phyloP scores from a whole-genome alignment of 2,797 vertebrate species.

The Gambusia yucatana region DNA sequence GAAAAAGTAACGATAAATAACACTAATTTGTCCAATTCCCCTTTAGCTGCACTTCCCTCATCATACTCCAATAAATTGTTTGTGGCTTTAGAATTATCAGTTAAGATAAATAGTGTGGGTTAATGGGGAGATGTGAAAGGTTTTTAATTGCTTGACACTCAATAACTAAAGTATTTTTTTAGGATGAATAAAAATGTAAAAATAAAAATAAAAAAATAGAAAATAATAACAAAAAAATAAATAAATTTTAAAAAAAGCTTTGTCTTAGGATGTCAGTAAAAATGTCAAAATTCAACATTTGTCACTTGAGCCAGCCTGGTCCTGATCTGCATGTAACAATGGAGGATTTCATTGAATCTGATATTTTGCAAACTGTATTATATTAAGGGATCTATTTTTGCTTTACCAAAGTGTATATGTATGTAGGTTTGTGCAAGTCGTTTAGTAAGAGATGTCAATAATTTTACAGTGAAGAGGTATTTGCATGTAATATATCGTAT shows the following conservation, averaged over 20 bases:
- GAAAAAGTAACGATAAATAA: constrained; percentile 5
- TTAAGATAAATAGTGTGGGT: constrained; percentile 27
- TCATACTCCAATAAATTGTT: constrained; percentile 14
- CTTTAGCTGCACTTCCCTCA: not conserved
- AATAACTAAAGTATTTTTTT: constrained; percentile 31
- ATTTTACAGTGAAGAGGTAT: constrained; percentile 82
- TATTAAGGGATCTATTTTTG: constrained; percentile 85
- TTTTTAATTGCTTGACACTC: constrained; percentile 35
- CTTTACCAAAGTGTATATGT: constrained; percentile 82
- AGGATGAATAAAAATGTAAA: constrained; percentile 16
- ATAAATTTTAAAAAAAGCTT: constrained; percentile 9
- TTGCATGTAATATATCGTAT: constrained; percentile 93
- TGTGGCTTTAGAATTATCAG: constrained; percentile 18
- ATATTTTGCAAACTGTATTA: constrained; percentile 48
- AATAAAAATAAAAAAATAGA: not conserved
- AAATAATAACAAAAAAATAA: too few species aligned
- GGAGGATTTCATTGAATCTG: constrained; percentile 68
- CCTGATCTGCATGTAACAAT: constrained; percentile 73
- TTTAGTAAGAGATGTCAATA: constrained; percentile 85
- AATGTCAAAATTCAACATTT: constrained; percentile 52
- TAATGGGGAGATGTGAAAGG: constrained; percentile 21
- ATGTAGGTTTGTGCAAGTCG: constrained; percentile 83
- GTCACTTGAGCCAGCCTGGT: constrained; percentile 51
- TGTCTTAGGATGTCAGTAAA: constrained; percentile 47
- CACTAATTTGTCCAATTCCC: constrained; percentile 7